A percentile compares a stretch with the other conserved stretches of the same genome.
Conservation (phyloP, 2,888 invertebrate genomes). For the Archips crataeganus region DNA sequence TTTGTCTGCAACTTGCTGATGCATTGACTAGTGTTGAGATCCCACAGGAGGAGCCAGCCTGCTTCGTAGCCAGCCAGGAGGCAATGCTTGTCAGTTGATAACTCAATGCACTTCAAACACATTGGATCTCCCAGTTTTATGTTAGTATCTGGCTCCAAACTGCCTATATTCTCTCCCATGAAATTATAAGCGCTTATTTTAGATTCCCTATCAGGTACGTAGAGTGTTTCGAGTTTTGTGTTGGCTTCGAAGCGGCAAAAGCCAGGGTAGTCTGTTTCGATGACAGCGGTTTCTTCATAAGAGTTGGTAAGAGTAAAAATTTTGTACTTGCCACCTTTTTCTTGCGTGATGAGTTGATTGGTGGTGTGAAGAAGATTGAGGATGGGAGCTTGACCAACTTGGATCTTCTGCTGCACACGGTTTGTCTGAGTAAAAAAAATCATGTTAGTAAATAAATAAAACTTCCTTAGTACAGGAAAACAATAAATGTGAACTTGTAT, state of each 20-base stretch:
- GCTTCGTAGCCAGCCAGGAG: slow-evolving; percentile 91
- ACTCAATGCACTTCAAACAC: slow-evolving; percentile 85
- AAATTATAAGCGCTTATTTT: slow-evolving; percentile 82
- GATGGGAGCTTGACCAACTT: slow-evolving; percentile 88
- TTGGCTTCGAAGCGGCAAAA: slow-evolving; percentile 89
- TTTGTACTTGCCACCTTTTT: slow-evolving; percentile 90
- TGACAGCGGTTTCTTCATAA: slow-evolving; percentile 84
- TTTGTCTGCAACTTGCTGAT: slow-evolving; percentile 85
- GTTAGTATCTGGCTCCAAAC: slow-evolving; percentile 68
- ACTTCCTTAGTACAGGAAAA: not conserved
- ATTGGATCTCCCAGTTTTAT: slow-evolving; percentile 87
- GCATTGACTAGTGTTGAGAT: slow-evolving; percentile 86
- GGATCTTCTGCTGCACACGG: slow-evolving; percentile 88
- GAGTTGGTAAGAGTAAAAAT: slow-evolving; percentile 87
- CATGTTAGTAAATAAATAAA: not conserved
- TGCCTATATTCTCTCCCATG: slow-evolving; percentile 73
- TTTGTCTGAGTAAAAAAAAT: slow-evolving; percentile 87
- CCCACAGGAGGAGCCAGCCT: slow-evolving; percentile 90
- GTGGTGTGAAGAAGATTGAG: slow-evolving; percentile 87
- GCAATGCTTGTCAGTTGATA: slow-evolving; percentile 78
- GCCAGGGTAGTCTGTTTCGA: slow-evolving; percentile 88
- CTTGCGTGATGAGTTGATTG: slow-evolving; percentile 89
- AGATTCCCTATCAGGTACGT: slow-evolving; percentile 88
- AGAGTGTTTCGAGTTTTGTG: slow-evolving; percentile 86
- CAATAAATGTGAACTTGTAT: not conserved